These are phyloP conservation scores for Cheumatopsyche charites DNA, from an alignment of 1,140 invertebrate genomes.

Conservation along the genomic window DNA sequence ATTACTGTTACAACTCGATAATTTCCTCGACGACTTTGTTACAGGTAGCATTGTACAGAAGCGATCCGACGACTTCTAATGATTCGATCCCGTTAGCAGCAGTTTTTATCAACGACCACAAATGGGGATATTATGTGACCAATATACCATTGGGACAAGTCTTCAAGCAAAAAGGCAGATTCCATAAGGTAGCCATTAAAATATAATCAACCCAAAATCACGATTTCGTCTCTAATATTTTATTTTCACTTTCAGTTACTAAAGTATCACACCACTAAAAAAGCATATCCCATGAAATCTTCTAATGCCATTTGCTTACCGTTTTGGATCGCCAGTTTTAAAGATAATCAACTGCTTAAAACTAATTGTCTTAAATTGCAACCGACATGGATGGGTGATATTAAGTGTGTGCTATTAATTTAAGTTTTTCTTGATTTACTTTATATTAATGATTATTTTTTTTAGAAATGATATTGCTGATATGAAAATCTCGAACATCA, in stretches of 20 bases:
- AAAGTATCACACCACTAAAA: too few species aligned
- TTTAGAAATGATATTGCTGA: slow-evolving; percentile 54
- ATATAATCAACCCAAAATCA: background rate
- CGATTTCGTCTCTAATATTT: too few species aligned
- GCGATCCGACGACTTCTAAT: slow-evolving; percentile 31
- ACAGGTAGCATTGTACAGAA: slow-evolving; percentile 38
- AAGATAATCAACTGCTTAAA: slow-evolving; percentile 58
- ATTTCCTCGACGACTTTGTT: background rate
- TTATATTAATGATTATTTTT: slow-evolving; percentile 6
- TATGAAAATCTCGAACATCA: slow-evolving; percentile 55
- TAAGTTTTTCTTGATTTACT: background rate
- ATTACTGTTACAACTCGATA: too few species aligned
- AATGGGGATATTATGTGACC: slow-evolving; percentile 40
- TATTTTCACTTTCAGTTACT: background rate
- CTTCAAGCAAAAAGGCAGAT: slow-evolving; percentile 35
- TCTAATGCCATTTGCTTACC: slow-evolving; percentile 54
- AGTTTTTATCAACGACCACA: slow-evolving; percentile 34
- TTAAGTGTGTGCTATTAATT: slow-evolving; percentile 61
- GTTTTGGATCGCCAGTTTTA: slow-evolving; percentile 63
- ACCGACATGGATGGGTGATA: slow-evolving; percentile 72
- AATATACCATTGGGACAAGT: slow-evolving; percentile 31
- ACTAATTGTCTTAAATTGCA: slow-evolving; percentile 67
- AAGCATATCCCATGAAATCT: background rate
- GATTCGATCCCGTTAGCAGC: slow-evolving; percentile 27
- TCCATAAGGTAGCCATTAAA: slow-evolving; percentile 24